Base-by-base conservation (phyloP, 2,113 vertebrate genomes). In the Ranitomeya imitator region DNA sequence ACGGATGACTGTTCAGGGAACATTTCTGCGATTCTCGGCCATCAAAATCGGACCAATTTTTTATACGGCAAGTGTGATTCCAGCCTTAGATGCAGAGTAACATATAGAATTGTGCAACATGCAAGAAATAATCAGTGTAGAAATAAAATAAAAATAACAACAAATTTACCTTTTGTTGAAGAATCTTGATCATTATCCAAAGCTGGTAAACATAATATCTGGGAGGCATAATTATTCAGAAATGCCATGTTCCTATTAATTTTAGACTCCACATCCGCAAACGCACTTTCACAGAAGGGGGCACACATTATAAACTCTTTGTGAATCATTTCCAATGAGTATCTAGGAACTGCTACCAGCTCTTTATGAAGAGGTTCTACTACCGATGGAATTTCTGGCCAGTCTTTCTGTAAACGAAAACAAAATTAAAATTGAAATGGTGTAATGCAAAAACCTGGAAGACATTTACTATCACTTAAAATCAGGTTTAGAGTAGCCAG, bases 381-480 rank as follows among this genome's bases (percentile, higher is more conserved):
- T 2, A 85, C 82, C 76, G 0, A 8, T 3, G 87, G 0, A 69
- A 61, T 69, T 54, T 31, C 91, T 83, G 92, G 93, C 92, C 93
- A 93, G 5, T 91, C 85, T 26, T 92, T 92, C 93, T 93, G 89
- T 31, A 55, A 80, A 52, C 69, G 5, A 63, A 71, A n/a, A 81
- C 0, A 12, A 45, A 51, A 76, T 12, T 21, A 91, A n/a, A 83
- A 52, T 83, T 81, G 67, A n/a, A 83, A 5, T 76, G 78, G 82
- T 74, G 86, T 77, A 61, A 18, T 88, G 21, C 0, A 76, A 19
- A 59, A 90, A 7, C 18, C 10, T 63, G 54, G 0, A 55, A 79
- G 10, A 10, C 13, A 73, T 14, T 73, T 3, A 73, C 2, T 31
- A 6, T 16, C 5, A 37, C 11, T 18, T 74, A 45, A 45, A 45